Evolutionary conservation across 2,797 vertebrate species (phyloP), one percentile per base, ranked within the genome.

Genomic region (Miichthys miiuy): DNA sequence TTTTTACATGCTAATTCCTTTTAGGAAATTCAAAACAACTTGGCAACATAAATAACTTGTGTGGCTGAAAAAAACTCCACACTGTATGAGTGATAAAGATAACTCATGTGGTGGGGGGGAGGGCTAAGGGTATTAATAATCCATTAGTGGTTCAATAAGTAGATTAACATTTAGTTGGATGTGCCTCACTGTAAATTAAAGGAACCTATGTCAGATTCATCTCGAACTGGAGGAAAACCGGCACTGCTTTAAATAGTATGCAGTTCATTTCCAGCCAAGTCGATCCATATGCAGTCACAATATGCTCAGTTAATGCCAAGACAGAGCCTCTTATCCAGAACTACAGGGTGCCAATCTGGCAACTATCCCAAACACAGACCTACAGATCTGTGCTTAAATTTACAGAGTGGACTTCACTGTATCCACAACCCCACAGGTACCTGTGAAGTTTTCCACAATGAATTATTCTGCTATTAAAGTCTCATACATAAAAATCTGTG

Each of bases 281-380:
- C 72, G 64, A 51, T 76, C 42, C 62, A 68, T 21, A 72, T 46
- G 65, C n/a, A 70, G 42, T 65, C 64, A 52, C 68, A 71, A 21
- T 27, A 70, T 23, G 65, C 6, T 79, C 42, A 57, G 21, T 23
- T 58, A 61, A 69, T 46, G 68, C 61, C 50, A 61, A 67, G 75
- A 79, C 79, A 68, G 80, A 89, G 80, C 85, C 30, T 88, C 87
- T 91, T 51, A 91, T 85, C 77, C 77, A 70, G 47, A 82, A 60
- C 88, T 71, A 50, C 87, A 78, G 89, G 92, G 84, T 44, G 85
- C 82, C 89, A 77, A 61, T 82, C 81, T 87, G 84, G 67, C 67
- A 63, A n/a, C 71, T 11, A 57, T 61, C 51, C 67, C 72, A 54
- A 82, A 76, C 66, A 66, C 47, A 72, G 75, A 72, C 72, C 47